Evolutionary conservation across 2,113 vertebrate genomes (phyloP), one percentile per base, ranked within the genome.

Genomic region (Upupa epops): DNA sequence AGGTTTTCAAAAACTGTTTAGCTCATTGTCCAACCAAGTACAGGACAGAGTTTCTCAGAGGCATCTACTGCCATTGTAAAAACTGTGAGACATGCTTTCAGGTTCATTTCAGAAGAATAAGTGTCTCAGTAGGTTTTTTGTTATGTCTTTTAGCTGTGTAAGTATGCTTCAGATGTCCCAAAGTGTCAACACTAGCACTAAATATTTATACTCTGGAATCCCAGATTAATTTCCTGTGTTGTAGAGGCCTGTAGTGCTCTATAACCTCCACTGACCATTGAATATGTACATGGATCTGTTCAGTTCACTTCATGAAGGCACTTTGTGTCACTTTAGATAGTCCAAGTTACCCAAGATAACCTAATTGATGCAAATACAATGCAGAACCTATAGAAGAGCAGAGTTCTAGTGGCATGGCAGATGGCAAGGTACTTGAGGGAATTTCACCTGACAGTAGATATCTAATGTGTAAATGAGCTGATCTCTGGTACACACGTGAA

Each of bases 251-350:
- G n/a, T 78, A 69, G 20, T 79, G 15, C 42, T 84, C 7, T 42
- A 54, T 58, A 71, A 34, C 17, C 31, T 55, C 31, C 45, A 26
- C 16, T 26, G 25, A 52, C n/a, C 70, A 5, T 3, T 52, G 22
- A 75, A 48, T 29, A 75, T 74, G 22, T 9, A 31, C 0, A 0
- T 18, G 3, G 8, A 15, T 54, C 32, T n/a, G n/a, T n/a, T n/a
- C n/a, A 36, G 18, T 59, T 81, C 22, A 13, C 8, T 66, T 45
- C 9, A 20, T 19, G 17, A 51, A 55, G 40, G 16, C 13, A 63
- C 5, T 2, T 42, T 55, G 15, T 85, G 40, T 42, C 15, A 68
- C 51, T 86, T 84, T 64, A 36, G 48, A 17, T 63, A 5, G 15
- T 63, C 5, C 58, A 17, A 28, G 4, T 36, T 59, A 16, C 11